phyloP scores from a whole-genome alignment of 2,113 vertebrate species.

The Turnix velox region DNA sequence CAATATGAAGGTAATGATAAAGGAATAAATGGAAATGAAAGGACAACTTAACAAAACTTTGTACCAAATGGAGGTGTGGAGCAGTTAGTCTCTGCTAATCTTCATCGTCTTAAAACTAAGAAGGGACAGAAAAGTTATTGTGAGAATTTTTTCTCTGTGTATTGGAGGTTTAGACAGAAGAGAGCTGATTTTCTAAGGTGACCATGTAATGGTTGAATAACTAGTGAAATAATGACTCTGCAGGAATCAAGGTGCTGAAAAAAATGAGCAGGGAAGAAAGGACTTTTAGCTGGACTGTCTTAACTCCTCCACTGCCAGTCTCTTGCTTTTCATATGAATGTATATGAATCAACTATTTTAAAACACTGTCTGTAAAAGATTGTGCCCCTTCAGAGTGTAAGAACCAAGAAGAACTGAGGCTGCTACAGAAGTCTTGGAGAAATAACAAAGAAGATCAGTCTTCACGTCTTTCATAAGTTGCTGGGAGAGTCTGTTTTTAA shows the following conservation, averaged over 20 bases:
- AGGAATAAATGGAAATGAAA: not conserved
- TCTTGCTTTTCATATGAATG: not conserved
- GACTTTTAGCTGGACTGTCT: not conserved
- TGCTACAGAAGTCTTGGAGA: not conserved
- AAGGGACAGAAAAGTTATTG: not conserved
- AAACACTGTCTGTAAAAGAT: not conserved
- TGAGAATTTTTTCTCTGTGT: not conserved
- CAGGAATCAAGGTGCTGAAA: not conserved
- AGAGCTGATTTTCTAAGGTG: not conserved
- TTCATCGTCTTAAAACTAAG: not conserved
- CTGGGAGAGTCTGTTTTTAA: not conserved
- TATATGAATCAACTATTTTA: not conserved
- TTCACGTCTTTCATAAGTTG: not conserved
- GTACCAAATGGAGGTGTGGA: not conserved
- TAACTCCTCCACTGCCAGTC: not conserved
- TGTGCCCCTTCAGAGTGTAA: not conserved
- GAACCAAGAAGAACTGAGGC: not conserved
- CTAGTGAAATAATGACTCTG: conserved; percentile 52
- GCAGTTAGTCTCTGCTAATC: not conserved
- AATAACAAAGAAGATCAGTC: not conserved
- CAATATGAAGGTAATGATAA: rapidly evolving
- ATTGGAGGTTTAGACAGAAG: not conserved
- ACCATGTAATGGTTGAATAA: not conserved
- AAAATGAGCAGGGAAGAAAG: not conserved
- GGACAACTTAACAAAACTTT: not conserved